phyloP scores from a whole-genome alignment of 2,113 vertebrate species.

The Gobius niger region DNA sequence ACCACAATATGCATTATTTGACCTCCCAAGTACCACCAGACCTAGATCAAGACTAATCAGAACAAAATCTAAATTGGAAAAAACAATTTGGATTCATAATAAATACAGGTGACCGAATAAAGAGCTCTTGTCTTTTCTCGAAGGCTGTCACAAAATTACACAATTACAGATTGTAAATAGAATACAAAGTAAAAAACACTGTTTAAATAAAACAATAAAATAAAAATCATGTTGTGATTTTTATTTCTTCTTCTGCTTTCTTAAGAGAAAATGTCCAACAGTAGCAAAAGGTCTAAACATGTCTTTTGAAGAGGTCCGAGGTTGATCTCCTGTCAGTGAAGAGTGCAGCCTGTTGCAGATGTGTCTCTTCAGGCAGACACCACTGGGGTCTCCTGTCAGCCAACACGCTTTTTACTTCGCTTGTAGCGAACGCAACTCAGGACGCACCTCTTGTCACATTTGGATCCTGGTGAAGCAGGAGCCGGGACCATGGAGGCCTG shows the following conservation, averaged over 20 bases:
- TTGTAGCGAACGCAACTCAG: slow-evolving; percentile 64
- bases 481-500: slow-evolving; percentile 45
- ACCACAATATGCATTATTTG: too few relatives aligned
- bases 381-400: slow-evolving; percentile 48
- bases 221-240: too few relatives aligned
- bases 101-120: too few relatives aligned
- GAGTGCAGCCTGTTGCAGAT: not conserved
- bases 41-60: too few relatives aligned
- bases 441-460: slow-evolving; percentile 66
- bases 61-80: too few relatives aligned
- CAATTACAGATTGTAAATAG: too few relatives aligned
- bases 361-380: not conserved
- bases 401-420: slow-evolving; percentile 67
- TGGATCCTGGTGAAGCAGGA: slow-evolving; percentile 44
- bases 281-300: not conserved
- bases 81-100: too few relatives aligned
- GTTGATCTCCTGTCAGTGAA: slow-evolving; percentile 8
- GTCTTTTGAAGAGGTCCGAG: not conserved
- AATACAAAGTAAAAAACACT: too few relatives aligned
- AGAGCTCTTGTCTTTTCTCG: too few relatives aligned
- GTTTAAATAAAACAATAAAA: too few relatives aligned
- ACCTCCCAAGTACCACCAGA: too few relatives aligned
- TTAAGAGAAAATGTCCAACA: not conserved
- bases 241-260: not conserved
- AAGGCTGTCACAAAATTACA: too few relatives aligned